Base-by-base conservation (phyloP, 2,113 vertebrate species). In the Thymallus thymallus region DNA sequence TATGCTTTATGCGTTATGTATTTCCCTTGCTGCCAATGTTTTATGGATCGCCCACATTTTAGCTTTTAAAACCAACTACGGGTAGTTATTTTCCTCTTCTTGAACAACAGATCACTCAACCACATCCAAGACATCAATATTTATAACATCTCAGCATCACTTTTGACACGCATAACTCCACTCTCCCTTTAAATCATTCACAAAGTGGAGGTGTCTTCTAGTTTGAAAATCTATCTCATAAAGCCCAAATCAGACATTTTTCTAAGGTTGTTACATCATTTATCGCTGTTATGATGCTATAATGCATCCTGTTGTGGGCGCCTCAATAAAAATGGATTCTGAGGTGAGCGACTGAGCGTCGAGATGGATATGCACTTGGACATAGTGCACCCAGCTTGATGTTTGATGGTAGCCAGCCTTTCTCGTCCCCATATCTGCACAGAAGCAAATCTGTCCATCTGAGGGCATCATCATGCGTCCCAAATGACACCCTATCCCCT, bases 101-200 rank as follows among this genome's bases (percentile, higher is more conserved):
- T 75, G 20, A 85, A 75, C 68, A 72, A 69, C 71, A 70, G 66
- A 81, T 69, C 68, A 69, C 71, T 63, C 69, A 9, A 48, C 64
- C 61, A n/a, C 65, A 76, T 58, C 73, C 26, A 67, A 72, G 64
- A 48, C 80, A 88, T 90, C 85, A 90, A 92, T 90, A 89, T 91
- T 89, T 85, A 88, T 85, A 63, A 41, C 14, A 22, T 51, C 1
- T n/a, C 79, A 80, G 84, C 80, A 73, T 89, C 80, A 78, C 78
- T 83, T 87, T 83, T 81, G 84, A 83, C 48, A 24, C 45, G 14
- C 65, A 87, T 82, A 70, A 77, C 89, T 85, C 85, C 74, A 87
- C 84, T 88, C 69, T 51, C 70, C 73, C 72, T 79, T 78, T 88
- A 74, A 90, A 92, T 91, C 85, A 83, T 88, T 88, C 30, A 82